Percentiles rank a stretch among this genome's conserved stretches.
phyloP scores from a whole-genome alignment of 2,888 invertebrate genomes.

The Xylocampa areola region DNA sequence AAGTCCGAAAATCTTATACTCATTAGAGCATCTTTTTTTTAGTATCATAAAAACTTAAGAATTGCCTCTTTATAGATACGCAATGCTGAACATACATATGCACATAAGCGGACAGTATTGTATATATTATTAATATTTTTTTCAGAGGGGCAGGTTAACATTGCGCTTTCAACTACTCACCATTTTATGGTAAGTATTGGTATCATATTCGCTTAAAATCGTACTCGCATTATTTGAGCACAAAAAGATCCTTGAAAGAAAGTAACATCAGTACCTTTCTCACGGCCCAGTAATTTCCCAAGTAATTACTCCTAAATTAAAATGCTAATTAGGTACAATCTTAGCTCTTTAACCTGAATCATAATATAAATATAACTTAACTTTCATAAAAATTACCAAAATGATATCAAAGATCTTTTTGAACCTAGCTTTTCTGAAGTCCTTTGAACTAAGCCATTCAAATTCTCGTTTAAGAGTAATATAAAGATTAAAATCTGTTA shows the following conservation, averaged over 20 bases:
- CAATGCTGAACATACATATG: no score
- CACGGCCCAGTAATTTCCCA: slow-evolving; percentile 27
- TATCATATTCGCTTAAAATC: no score
- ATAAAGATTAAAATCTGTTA: slow-evolving; percentile 70
- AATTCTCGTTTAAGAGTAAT: slow-evolving; percentile 57
- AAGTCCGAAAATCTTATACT: no score
- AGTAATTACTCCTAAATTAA: slow-evolving; percentile 29
- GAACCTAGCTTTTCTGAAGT: slow-evolving; percentile 25
- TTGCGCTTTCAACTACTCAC: no score
- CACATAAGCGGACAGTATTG: no score
- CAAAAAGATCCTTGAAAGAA: slow-evolving; percentile 9
- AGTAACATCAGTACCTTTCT: slow-evolving; percentile 12
- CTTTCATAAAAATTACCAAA: slow-evolving; percentile 20
- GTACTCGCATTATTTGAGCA: no score
- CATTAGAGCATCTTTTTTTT: no score
- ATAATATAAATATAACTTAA: slow-evolving; percentile 23
- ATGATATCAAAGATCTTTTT: slow-evolving; percentile 25
- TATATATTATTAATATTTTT: no score
- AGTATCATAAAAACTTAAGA: no score
- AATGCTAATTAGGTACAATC: slow-evolving; percentile 32
- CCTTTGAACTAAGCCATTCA: slow-evolving; percentile 49
- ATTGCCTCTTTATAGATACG: no score
- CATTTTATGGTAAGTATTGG: no score
- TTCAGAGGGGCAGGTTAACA: no score
- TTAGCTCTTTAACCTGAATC: slow-evolving; percentile 23